Base-by-base conservation (phyloP, 1,140 invertebrate genomes). In the Lethrus apterus region DNA sequence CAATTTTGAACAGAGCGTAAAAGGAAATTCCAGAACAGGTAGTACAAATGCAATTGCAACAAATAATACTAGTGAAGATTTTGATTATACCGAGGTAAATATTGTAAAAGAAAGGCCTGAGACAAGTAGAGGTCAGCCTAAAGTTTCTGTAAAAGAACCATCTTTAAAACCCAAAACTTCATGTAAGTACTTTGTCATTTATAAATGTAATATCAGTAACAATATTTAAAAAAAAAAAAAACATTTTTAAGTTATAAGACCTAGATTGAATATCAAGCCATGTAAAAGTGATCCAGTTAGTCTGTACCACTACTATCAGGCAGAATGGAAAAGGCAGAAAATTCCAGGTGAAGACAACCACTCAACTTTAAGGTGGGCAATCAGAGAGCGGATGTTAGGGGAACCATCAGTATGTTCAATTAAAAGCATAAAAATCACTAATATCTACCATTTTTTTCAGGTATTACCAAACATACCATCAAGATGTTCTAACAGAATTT, bases 231-330 rank as follows among this genome's bases (percentile, higher is more conserved):
- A 13, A 23, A n/a, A 44, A n/a, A n/a, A n/a, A n/a, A n/a, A n/a
- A n/a, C n/a, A n/a, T n/a, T 33, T 60, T 66, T 36, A 31, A 78
- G 75, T 74, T 61, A 75, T 76, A 46, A 60, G 68, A 40, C 66
- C 70, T n/a, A 63, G 66, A 65, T 62, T 62, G 46, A 48, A 56
- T 35, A 31, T 33, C 30, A 43, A 55, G 30, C 43, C 33, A 8
- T 44, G 55, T 21, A 79, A 76, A 70, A 73, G 68, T 53, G 83
- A 86, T 63, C 83, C 84, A 32, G 84, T 87, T 2, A 68, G 76
- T 8, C 63, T 86, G 7, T 88, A 86, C 60, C 82, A 86, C 36
- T 77, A 83, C 48, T 88, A 86, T 58, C 75, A 81, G 57, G 69
- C 75, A 29, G 68, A 80, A 52, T 88, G 84, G 84, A 74, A 76